phyloP scores from a whole-genome alignment of 2,113 vertebrate species.

The Tychaedon coryphoeus region DNA sequence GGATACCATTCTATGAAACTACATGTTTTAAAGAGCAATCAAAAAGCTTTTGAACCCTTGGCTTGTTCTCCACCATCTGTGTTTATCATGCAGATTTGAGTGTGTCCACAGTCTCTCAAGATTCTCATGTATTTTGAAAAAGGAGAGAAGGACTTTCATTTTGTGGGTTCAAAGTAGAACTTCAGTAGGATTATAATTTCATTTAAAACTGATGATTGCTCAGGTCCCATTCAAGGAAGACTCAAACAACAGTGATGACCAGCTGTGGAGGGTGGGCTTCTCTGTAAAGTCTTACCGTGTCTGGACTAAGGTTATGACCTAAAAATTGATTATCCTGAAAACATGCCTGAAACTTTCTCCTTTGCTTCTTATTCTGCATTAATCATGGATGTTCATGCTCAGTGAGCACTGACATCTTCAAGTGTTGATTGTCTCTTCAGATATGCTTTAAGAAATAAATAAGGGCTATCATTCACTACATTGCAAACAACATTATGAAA shows the following conservation, averaged over 20 bases:
- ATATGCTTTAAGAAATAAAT: not conserved
- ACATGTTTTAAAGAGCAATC: not conserved
- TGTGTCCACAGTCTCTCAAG: not conserved
- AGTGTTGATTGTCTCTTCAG: rapidly evolving
- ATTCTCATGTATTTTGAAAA: not conserved
- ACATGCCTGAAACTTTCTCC: not conserved
- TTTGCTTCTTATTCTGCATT: not conserved
- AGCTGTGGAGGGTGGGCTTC: not conserved
- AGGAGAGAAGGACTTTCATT: not conserved
- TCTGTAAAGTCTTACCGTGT: not conserved
- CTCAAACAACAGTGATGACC: not conserved
- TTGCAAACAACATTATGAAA: not conserved
- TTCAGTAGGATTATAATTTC: not conserved
- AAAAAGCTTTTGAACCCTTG: not conserved
- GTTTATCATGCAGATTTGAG: not conserved
- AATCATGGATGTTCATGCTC: not conserved
- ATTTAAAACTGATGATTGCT: not conserved
- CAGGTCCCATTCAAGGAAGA: not conserved
- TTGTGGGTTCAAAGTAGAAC: not conserved
- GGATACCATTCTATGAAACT: not conserved
- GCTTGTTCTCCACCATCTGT: not conserved
- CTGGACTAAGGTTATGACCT: not conserved
- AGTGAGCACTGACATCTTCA: not conserved
- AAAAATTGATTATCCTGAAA: not conserved
- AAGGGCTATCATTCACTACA: not conserved